Evolutionary conservation across 2,113 vertebrate species (phyloP).

Genomic region (Triplophysa dalaica): DNA sequence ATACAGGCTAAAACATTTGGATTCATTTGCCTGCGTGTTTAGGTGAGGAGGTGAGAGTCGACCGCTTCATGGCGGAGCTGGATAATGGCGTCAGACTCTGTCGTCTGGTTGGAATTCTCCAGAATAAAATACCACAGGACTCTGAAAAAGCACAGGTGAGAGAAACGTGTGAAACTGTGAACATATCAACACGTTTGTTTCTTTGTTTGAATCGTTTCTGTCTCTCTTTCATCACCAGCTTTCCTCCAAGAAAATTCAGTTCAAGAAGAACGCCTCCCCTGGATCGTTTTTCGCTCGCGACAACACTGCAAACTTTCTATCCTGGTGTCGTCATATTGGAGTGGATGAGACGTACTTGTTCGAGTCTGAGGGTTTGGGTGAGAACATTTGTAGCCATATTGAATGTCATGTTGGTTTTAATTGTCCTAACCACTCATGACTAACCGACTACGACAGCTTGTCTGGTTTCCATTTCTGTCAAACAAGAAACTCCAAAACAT

Average conservation of each 20-base stretch:
- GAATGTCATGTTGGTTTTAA: too few species aligned
- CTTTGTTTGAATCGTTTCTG: neutral
- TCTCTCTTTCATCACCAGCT: slow-evolving; percentile 72
- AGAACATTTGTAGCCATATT: neutral
- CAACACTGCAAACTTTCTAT: slow-evolving; percentile 96
- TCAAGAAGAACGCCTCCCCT: slow-evolving; percentile 87
- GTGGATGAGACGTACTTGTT: slow-evolving; percentile 95
- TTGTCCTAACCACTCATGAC: too few species aligned
- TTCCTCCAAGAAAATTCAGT: slow-evolving; percentile 84
- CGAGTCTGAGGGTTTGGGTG: slow-evolving; percentile 97
- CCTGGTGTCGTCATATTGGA: slow-evolving; percentile 88
- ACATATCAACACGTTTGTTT: neutral
- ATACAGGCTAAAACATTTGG: too few species aligned
- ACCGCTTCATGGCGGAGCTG: slow-evolving; percentile 78
- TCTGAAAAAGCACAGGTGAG: slow-evolving; percentile 79
- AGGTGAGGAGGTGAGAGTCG: slow-evolving; percentile 79
- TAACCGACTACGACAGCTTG: neutral
- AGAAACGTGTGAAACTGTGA: neutral
- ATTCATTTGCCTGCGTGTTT: neutral
- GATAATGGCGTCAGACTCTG: slow-evolving; percentile 81
- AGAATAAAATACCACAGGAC: slow-evolving; percentile 78
- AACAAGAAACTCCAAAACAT: neutral
- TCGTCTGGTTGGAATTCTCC: slow-evolving; percentile 82
- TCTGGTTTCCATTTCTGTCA: slow-evolving; percentile 2
- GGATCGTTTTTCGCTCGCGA: slow-evolving; percentile 97